phyloP scores from a whole-genome alignment of 1,140 invertebrate genomes.

The Achroia grisella region DNA sequence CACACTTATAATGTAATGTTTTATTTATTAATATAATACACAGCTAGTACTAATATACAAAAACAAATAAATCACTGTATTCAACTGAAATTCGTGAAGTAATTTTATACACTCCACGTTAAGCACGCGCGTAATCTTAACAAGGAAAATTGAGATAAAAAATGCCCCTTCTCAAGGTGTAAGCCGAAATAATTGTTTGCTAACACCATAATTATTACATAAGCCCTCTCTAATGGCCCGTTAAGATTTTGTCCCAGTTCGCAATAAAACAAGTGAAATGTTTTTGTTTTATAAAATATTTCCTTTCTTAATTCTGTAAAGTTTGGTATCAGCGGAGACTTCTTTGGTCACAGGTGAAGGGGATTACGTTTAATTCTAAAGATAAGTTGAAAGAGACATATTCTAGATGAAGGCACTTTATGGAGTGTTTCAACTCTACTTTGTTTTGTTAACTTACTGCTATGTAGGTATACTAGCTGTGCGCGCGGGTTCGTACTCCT shows the following conservation, averaged over 20 bases:
- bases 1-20: too few species aligned
- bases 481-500: too few species aligned
- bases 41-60: too few species aligned
- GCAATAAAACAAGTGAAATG: background rate
- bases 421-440: too few species aligned
- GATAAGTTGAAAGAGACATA: background rate
- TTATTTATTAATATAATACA: too few species aligned
- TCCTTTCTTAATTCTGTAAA: background rate
- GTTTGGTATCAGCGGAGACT: background rate
- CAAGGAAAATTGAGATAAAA: too few species aligned
- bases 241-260: slow-evolving; percentile 1
- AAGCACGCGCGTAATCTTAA: too few species aligned
- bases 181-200: slow-evolving; percentile 5
- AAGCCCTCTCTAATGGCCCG: background rate
- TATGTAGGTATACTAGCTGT: too few species aligned
- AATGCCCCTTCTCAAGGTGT: background rate
- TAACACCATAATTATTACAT: slow-evolving; percentile 3
- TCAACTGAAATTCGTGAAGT: too few species aligned
- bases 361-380: background rate
- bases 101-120: too few species aligned
- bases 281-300: slow-evolving; percentile 1
- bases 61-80: too few species aligned
- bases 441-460: too few species aligned
- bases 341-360: background rate
- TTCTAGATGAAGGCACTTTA: background rate